Percentiles rank a stretch among this genome's conserved stretches.
phyloP scores from a whole-genome alignment of 2,888 invertebrate genomes.

The Rhingia rostrata region DNA sequence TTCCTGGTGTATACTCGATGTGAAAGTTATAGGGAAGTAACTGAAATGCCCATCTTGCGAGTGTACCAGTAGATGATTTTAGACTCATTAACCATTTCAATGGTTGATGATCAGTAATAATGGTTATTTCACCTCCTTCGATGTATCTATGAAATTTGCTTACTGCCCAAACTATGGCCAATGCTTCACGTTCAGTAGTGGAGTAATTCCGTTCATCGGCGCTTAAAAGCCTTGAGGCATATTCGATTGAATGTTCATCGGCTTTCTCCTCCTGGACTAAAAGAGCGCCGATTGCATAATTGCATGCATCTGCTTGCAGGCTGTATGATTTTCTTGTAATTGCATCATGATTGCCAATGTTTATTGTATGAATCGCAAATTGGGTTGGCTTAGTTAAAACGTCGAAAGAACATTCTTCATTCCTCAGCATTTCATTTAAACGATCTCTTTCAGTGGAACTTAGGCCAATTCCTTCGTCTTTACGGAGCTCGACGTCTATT shows the following conservation, averaged over 20 bases:
- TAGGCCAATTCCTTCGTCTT: too few relatives aligned
- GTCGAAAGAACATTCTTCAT: too few relatives aligned
- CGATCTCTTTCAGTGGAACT: too few relatives aligned
- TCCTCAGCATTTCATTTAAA: too few relatives aligned
- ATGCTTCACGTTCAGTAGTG: slow-evolving; percentile 77
- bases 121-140: slow-evolving; percentile 20
- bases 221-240: not conserved
- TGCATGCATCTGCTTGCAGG: too few relatives aligned
- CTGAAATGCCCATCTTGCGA: slow-evolving; percentile 77
- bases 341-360: too few relatives aligned
- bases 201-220: not conserved
- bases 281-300: not conserved
- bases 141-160: slow-evolving; percentile 47
- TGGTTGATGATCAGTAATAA: slow-evolving; percentile 43
- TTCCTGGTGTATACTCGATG: not conserved
- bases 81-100: slow-evolving; percentile 75
- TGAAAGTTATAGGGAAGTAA: not conserved
- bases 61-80: slow-evolving; percentile 80
- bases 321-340: too few relatives aligned
- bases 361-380: too few relatives aligned
- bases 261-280: not conserved
- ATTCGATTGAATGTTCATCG: slow-evolving; percentile 6
- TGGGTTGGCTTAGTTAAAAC: too few relatives aligned
- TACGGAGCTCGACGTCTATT: not conserved
- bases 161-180: slow-evolving; percentile 70